Percentiles rank a stretch among this genome's conserved stretches.
phyloP scores from a whole-genome alignment of 2,797 vertebrate species.

The Tarsius wallacei region DNA sequence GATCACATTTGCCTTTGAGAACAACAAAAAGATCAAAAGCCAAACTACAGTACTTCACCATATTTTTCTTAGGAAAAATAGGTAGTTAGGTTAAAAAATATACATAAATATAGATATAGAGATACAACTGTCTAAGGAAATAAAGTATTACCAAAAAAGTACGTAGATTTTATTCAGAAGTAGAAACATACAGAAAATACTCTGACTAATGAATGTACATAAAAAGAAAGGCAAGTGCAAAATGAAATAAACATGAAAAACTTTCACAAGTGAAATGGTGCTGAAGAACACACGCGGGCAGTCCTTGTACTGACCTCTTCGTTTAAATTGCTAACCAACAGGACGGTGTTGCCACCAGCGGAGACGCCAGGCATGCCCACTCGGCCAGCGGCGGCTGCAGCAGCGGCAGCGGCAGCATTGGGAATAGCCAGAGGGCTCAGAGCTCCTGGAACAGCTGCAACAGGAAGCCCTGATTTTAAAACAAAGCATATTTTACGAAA shows the following conservation, averaged over 20 bases:
- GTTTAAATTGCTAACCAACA: slow-evolving; percentile 99
- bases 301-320: slow-evolving; percentile 96
- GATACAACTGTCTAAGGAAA: slow-evolving; percentile 87
- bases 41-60: slow-evolving; percentile 88
- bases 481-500: slow-evolving; percentile 94
- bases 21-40: slow-evolving; percentile 87
- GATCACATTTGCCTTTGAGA: slow-evolving; percentile 83
- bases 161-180: slow-evolving; percentile 86
- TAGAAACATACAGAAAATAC: slow-evolving; percentile 86
- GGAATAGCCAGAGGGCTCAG: slow-evolving; percentile 97
- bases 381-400: slow-evolving; percentile 96
- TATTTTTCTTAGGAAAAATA: slow-evolving; percentile 90
- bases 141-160: slow-evolving; percentile 84
- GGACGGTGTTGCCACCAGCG: slow-evolving; percentile 95
- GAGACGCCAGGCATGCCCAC: slow-evolving; percentile 97
- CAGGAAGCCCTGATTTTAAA: slow-evolving; percentile 93
- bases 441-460: slow-evolving; percentile 96
- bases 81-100: slow-evolving; percentile 87
- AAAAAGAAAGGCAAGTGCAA: slow-evolving; percentile 86
- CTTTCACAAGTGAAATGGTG: slow-evolving; percentile 88
- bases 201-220: slow-evolving; percentile 88
- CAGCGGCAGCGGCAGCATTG: slow-evolving; percentile 96
- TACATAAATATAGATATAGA: slow-evolving; percentile 73
- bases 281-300: slow-evolving; percentile 59
- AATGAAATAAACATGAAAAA: slow-evolving; percentile 88